Conservation (phyloP, 1,140 invertebrate species). For the Drosophila sechellia region DNA sequence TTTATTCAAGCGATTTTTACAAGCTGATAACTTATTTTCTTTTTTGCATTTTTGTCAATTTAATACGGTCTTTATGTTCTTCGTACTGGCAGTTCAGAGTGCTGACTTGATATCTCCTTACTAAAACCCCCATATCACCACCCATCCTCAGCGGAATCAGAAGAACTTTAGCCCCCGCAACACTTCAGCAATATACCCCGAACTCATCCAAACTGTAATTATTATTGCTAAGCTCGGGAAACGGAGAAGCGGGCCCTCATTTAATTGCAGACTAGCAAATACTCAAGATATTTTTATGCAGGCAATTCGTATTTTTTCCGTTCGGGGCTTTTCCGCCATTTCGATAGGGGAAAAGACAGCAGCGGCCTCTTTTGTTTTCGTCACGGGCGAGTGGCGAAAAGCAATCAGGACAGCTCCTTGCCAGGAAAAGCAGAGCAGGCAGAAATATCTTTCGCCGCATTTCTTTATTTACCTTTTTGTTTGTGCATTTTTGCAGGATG, state of each 20-base stretch:
- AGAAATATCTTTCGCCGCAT: slow-evolving; percentile 59
- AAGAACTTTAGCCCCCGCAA: slow-evolving; percentile 41
- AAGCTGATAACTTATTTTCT: too few relatives aligned
- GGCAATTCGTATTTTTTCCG: slow-evolving; percentile 57
- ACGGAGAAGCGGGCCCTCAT: slow-evolving; percentile 29
- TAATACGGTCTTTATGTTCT: background rate
- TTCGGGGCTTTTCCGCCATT: slow-evolving; percentile 7
- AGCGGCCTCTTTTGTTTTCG: slow-evolving; percentile 66
- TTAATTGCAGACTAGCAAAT: slow-evolving; percentile 70
- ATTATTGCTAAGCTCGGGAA: slow-evolving; percentile 43
- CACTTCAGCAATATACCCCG: slow-evolving; percentile 34
- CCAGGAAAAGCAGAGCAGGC: slow-evolving; percentile 22
- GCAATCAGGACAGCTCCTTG: slow-evolving; percentile 61
- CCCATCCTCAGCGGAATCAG: background rate
- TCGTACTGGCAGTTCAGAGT: background rate
- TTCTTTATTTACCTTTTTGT: slow-evolving; percentile 42
- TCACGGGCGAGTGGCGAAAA: slow-evolving; percentile 78
- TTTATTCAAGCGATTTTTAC: too few relatives aligned
- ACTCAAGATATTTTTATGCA: slow-evolving; percentile 67
- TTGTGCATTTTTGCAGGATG: slow-evolving; percentile 60
- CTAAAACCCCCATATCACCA: background rate
- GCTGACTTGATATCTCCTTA: background rate
- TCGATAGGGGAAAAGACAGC: slow-evolving; percentile 32
- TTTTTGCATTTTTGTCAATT: background rate
- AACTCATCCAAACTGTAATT: slow-evolving; percentile 38